Evolutionary conservation across 1,140 invertebrate genomes (phyloP).

Genomic region (Pseudomyrmex dendroicus): DNA sequence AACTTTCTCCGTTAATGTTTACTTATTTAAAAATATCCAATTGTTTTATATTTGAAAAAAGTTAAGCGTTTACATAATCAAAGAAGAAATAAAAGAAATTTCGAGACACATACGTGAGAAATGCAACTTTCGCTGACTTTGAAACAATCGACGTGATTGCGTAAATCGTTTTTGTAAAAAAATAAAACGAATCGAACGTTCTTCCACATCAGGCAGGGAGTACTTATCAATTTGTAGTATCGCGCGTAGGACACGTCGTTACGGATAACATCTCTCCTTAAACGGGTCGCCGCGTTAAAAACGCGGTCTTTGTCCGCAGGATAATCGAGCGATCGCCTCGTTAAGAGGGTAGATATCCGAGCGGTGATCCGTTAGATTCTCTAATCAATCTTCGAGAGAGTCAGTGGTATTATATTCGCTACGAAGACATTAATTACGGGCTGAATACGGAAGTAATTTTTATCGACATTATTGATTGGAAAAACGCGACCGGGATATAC

Average conservation of each 20-base stretch:
- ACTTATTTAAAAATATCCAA: no score
- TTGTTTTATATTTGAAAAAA: no score
- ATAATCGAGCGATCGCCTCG: conserved; percentile 58
- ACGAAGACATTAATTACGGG: neutral
- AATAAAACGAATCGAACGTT: neutral
- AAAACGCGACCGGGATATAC: no score
- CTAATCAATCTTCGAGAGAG: conserved; percentile 21
- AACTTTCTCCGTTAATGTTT: no score
- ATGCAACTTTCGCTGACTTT: neutral
- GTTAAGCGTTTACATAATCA: neutral
- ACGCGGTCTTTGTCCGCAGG: conserved; percentile 61
- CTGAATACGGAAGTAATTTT: conserved; percentile 10
- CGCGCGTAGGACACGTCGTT: conserved; percentile 72
- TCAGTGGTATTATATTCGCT: neutral
- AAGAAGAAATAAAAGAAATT: neutral
- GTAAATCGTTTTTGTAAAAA: conserved; percentile 15
- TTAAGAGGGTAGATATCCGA: conserved; percentile 20
- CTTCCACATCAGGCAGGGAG: conserved; percentile 7
- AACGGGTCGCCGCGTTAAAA: conserved; percentile 29
- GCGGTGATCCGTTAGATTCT: conserved; percentile 15
- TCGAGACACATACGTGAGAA: neutral
- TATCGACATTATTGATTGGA: no score
- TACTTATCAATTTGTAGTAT: conserved; percentile 66
- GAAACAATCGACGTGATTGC: conserved; percentile 18
- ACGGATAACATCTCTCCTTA: conserved; percentile 64